Evolutionary conservation across 2,113 vertebrate species (phyloP).

Genomic region (human): DNA sequence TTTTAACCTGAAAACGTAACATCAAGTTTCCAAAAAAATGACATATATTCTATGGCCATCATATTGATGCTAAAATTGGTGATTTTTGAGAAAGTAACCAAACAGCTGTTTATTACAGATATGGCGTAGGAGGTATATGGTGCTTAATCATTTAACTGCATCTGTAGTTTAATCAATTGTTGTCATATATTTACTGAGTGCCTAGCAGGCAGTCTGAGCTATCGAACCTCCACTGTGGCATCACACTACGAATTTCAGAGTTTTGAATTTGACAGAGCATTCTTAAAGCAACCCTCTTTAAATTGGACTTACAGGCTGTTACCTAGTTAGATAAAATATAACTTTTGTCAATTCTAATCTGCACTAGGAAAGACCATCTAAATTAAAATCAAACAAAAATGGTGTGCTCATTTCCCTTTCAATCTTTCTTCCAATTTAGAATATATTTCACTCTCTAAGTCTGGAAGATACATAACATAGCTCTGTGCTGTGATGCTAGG

Average conservation of each 20-base stretch:
- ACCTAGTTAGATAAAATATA: constrained; percentile 61
- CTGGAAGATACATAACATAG: not conserved
- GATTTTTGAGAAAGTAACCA: constrained; percentile 25
- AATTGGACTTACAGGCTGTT: constrained; percentile 51
- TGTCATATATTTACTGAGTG: constrained; percentile 61
- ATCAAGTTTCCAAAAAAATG: not conserved
- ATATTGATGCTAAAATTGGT: constrained; percentile 22
- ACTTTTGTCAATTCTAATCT: constrained; percentile 63
- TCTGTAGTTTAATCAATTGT: constrained; percentile 56
- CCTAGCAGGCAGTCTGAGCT: not conserved
- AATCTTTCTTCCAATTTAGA: constrained; percentile 41
- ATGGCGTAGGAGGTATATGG: not conserved
- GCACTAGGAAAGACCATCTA: constrained; percentile 61
- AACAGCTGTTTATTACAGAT: constrained; percentile 53
- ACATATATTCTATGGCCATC: not conserved
- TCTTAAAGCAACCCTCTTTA: constrained; percentile 32
- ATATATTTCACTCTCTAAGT: not conserved
- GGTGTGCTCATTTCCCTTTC: constrained; percentile 56
- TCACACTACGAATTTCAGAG: constrained; percentile 21
- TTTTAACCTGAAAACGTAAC: not conserved
- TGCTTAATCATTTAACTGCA: constrained; percentile 39
- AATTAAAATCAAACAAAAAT: constrained; percentile 74
- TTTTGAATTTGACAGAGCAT: constrained; percentile 29
- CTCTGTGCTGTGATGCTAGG: not conserved
- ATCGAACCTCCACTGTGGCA: constrained; percentile 11